Conservation (phyloP, 2,797 vertebrate species). For the Mycteria americana region DNA sequence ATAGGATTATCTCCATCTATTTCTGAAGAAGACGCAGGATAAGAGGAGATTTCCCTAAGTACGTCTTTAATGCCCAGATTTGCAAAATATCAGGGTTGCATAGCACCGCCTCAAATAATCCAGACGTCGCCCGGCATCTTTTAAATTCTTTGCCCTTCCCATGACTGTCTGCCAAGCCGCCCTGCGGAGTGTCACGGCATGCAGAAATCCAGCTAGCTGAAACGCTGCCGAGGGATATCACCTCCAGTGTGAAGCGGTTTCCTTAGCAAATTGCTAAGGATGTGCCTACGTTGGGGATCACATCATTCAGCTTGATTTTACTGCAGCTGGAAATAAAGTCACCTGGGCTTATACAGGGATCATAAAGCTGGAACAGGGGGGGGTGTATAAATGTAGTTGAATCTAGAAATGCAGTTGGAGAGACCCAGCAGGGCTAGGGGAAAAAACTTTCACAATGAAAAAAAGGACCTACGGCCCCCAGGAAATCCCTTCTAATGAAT, state of each 20-base stretch:
- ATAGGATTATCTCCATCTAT: constrained; percentile 34
- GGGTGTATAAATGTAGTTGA: not conserved
- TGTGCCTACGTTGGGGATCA: not conserved
- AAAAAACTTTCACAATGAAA: not conserved
- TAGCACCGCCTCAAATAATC: not conserved
- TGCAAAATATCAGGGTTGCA: not conserved
- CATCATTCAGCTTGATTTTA: not conserved
- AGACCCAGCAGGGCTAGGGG: not conserved
- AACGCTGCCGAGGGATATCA: not conserved
- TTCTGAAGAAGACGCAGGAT: not conserved
- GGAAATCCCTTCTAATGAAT: constrained; percentile 5
- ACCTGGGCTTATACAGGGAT: not conserved
- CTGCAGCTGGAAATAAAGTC: not conserved
- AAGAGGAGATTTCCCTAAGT: constrained; percentile 32
- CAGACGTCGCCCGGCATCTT: not conserved
- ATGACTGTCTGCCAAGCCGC: constrained; percentile 39
- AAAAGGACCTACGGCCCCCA: not conserved
- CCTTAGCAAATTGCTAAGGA: not conserved
- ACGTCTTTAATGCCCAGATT: not conserved
- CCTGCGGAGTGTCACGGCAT: not conserved
- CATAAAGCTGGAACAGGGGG: not conserved
- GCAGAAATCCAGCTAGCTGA: not conserved
- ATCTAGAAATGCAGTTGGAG: not conserved
- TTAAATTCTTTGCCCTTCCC: constrained; percentile 19
- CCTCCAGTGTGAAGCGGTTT: not conserved